Conservation (phyloP, 2,113 vertebrate species). For the Syngnathoides biaculeatus region DNA sequence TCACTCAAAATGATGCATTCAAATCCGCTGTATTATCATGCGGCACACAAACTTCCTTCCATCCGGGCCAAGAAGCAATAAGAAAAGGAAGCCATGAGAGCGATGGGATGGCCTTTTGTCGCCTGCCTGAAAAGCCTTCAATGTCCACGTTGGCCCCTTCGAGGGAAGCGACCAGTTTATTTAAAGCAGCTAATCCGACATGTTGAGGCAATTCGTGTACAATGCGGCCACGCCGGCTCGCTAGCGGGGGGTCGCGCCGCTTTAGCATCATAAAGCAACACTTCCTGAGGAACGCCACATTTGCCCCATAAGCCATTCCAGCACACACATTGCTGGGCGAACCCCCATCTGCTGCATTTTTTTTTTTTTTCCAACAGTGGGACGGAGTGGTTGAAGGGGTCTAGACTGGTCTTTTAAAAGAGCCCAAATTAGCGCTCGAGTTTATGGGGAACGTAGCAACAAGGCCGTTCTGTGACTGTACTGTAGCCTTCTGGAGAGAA, state of each 20-base stretch:
- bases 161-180: slow-evolving; percentile 56
- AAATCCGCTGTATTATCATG: slow-evolving; percentile 36
- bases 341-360: slow-evolving; percentile 46
- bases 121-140: slow-evolving; percentile 46
- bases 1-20: not conserved
- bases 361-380: slow-evolving; percentile 39
- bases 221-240: slow-evolving; percentile 55
- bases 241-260: slow-evolving; percentile 52
- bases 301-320: slow-evolving; percentile 63
- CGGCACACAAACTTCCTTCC: slow-evolving; percentile 35
- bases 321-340: slow-evolving; percentile 49
- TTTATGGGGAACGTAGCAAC: slow-evolving; percentile 43
- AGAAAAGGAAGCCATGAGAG: slow-evolving; percentile 44
- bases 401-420: slow-evolving; percentile 51
- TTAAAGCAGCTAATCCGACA: slow-evolving; percentile 71
- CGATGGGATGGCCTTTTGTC: slow-evolving; percentile 36
- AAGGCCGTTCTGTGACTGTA: slow-evolving; percentile 29
- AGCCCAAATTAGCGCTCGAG: slow-evolving; percentile 42
- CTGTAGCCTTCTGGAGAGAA: slow-evolving; percentile 6
- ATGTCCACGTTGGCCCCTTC: slow-evolving; percentile 59
- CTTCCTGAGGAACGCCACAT: slow-evolving; percentile 43
- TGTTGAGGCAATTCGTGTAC: slow-evolving; percentile 68
- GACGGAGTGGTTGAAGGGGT: slow-evolving; percentile 44
- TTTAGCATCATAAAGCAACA: slow-evolving; percentile 75
- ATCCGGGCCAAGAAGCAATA: slow-evolving; percentile 36